Evolutionary conservation across 2,888 invertebrate genomes (phyloP).

Genomic region (Phytoseiulus persimilis): DNA sequence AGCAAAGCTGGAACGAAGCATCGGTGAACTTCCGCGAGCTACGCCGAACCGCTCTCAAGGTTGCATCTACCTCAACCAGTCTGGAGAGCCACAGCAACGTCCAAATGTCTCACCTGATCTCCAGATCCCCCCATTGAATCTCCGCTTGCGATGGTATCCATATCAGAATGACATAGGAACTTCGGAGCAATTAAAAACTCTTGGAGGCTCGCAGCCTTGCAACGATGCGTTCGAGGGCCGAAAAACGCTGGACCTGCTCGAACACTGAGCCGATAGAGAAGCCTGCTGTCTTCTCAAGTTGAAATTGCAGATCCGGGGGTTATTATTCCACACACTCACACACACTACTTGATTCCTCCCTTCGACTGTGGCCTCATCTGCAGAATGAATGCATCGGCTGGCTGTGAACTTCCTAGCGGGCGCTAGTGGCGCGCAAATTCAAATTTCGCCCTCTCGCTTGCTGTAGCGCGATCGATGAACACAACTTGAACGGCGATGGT

Average conservation of each 20-base stretch:
- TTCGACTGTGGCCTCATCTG: neutral
- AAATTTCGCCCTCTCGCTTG: neutral
- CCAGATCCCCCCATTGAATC: neutral
- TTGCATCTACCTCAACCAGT: neutral
- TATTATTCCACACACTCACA: constrained; percentile 5
- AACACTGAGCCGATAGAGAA: neutral
- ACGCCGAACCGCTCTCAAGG: neutral
- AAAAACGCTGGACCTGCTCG: neutral
- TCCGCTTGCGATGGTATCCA: neutral
- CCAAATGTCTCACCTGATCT: neutral
- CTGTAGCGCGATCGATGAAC: no score
- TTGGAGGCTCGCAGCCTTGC: neutral
- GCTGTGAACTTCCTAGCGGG: neutral
- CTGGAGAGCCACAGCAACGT: neutral
- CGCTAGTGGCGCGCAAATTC: neutral
- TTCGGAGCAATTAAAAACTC: neutral
- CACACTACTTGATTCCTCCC: neutral
- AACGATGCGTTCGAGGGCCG: neutral
- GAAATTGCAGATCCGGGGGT: neutral
- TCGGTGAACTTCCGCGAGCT: neutral
- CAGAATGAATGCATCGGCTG: neutral
- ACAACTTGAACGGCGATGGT: no score
- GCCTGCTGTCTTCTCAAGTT: neutral
- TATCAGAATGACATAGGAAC: constrained; percentile 5
- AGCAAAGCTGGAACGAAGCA: neutral